Evolutionary conservation across 1,140 invertebrate genomes (phyloP).

Genomic region (Steinernema feltiae): DNA sequence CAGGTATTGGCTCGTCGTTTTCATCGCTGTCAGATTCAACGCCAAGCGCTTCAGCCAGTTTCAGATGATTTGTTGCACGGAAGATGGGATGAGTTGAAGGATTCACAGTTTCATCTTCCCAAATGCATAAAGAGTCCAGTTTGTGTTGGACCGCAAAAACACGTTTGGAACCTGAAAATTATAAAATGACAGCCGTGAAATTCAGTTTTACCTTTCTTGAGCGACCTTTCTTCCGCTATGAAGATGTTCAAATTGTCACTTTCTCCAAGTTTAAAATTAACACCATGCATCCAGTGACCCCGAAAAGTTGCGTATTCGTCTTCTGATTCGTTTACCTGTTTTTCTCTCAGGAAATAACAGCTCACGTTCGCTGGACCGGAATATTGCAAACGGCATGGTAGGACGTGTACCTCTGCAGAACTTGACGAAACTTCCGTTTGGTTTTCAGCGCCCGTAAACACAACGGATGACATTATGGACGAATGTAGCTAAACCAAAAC

Average conservation of each 20-base stretch:
- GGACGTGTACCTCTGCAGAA: not conserved
- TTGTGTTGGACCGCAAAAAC: not conserved
- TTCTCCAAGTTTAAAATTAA: not conserved
- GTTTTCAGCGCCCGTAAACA: not conserved
- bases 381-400: not conserved
- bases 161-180: not conserved
- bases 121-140: not conserved
- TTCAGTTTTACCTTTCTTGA: not conserved
- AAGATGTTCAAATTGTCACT: not conserved
- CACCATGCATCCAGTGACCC: not conserved
- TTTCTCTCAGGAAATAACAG: not conserved
- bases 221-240: not conserved
- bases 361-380: not conserved
- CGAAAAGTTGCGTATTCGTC: not conserved
- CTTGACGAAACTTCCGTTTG: constrained; percentile 17
- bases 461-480: not conserved
- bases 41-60: not conserved
- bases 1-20: not conserved
- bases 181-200: not conserved
- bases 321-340: not conserved
- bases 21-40: not conserved
- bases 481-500: not conserved
- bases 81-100: not conserved
- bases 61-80: not conserved
- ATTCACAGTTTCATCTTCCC: not conserved